Base-by-base conservation (phyloP, 2,888 invertebrate genomes). In the Xanthia togata region DNA sequence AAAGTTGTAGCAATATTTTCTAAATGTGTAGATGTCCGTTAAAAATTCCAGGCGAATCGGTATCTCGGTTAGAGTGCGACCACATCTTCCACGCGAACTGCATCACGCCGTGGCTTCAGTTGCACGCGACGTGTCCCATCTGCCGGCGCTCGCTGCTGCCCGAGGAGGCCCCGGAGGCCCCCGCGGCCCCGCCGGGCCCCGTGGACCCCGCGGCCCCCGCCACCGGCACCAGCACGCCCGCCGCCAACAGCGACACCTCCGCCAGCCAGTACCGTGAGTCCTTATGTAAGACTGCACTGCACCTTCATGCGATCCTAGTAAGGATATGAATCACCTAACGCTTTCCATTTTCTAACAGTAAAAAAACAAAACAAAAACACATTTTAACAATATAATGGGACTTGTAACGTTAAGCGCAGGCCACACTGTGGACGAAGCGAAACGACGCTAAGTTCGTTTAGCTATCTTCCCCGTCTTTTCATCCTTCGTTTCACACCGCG, bases 101-200 rank as follows among this genome's bases (percentile, higher is more conserved):
- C 94, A 99, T 99, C 94, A 97, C 98, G 87, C 99, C 99, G 78
- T 99, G 99, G 99, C 97, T 99, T 89, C 98, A 99, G 97, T 97
- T 99, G 97, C 99, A 99, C 96, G 99, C 99, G 80, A 99, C 99
- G 67, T 99, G 99, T 93, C 99, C 99, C 78, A 98, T 99, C 89
- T 99, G 99, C 96, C 97, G 99, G 77, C 98, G 94, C 89, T 94
- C 93, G 89, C 92, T 95, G 88, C 89, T 94, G 82, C 88, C 91
- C 20, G 90, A 89, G n/a, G 80, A 93, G 72, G 76, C 83, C 67
- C 76, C 83, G 73, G 71, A 83, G 77, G 63, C 82, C 71, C 53
- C 84, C 11, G 68, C 44, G 68, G 70, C 81, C 64, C 63, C 79
- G 31, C 74, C 78, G 47, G 67, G 76, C 69, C 57, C 78, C 31